These are phyloP conservation scores for Peromyscus leucopus DNA, from an alignment of 2,113 vertebrate genomes.

Conservation along the genomic window DNA sequence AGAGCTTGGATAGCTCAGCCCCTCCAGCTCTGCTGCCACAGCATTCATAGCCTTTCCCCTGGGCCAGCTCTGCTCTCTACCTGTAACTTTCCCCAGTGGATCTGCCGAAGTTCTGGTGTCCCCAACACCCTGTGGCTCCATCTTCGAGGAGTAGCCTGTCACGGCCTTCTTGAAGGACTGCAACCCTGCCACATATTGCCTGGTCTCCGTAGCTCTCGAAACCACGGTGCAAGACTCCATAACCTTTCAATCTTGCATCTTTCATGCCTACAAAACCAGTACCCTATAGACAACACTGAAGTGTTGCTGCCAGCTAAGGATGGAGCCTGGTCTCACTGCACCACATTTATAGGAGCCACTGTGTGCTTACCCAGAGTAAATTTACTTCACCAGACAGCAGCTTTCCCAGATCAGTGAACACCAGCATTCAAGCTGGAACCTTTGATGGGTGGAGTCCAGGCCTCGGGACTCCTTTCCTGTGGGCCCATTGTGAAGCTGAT, in stretches of 20 bases:
- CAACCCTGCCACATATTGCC: background rate
- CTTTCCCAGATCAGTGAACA: background rate
- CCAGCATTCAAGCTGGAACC: background rate
- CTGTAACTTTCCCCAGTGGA: background rate
- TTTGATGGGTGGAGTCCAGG: background rate
- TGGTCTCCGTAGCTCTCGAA: background rate
- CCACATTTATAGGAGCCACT: background rate
- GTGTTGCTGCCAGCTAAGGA: background rate
- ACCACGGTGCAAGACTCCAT: background rate
- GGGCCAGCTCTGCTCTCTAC: background rate
- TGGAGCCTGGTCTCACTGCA: background rate
- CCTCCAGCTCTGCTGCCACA: background rate
- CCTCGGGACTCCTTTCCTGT: background rate
- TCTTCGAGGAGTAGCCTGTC: background rate
- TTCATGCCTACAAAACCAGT: background rate
- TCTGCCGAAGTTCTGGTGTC: background rate
- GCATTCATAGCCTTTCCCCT: too few species aligned
- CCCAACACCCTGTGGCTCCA: background rate
- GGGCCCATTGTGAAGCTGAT: background rate
- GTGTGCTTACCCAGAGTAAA: background rate
- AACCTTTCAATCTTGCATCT: background rate
- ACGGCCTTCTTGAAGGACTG: background rate
- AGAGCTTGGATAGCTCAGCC: background rate
- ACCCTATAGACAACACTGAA: background rate
- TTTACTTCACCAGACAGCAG: background rate